phyloP scores from a whole-genome alignment of 1,140 invertebrate genomes.

The Nebria ingens region DNA sequence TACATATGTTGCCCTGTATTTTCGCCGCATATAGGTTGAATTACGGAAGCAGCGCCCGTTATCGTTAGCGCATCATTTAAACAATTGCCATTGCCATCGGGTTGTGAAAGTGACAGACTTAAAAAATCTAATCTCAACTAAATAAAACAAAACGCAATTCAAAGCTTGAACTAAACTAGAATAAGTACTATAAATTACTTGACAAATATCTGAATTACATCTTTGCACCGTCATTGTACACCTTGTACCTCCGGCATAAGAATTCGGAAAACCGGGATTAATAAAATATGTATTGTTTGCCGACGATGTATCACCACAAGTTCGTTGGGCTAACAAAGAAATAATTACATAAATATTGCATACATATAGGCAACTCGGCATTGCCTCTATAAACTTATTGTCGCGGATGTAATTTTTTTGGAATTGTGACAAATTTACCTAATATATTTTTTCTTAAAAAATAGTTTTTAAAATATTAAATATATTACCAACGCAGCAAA shows the following conservation, averaged over 20 bases:
- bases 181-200: conserved; percentile 41
- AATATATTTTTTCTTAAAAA: too few relatives aligned
- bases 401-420: not conserved
- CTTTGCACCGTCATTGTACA: conserved; percentile 60
- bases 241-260: conserved; percentile 51
- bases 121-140: conserved; percentile 68
- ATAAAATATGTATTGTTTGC: conserved; percentile 77
- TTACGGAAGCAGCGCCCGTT: conserved; percentile 50
- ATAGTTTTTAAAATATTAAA: too few relatives aligned
- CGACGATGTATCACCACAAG: conserved; percentile 54
- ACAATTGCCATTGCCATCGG: conserved; percentile 61
- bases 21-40: conserved; percentile 67
- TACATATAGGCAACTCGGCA: too few relatives aligned
- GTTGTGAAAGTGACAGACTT: conserved; percentile 59
- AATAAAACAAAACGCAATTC: too few relatives aligned
- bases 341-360: not conserved
- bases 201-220: conserved; percentile 59
- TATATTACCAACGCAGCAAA: conserved; percentile 75
- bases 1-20: conserved; percentile 74
- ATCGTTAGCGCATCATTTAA: conserved; percentile 56
- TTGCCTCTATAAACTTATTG: too few relatives aligned
- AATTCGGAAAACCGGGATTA: conserved; percentile 57
- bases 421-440: not conserved
- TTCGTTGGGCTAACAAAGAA: conserved; percentile 47
- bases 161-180: too few relatives aligned